phyloP scores from a whole-genome alignment of 2,797 vertebrate genomes.

The Ctenopoma kingsleyae region DNA sequence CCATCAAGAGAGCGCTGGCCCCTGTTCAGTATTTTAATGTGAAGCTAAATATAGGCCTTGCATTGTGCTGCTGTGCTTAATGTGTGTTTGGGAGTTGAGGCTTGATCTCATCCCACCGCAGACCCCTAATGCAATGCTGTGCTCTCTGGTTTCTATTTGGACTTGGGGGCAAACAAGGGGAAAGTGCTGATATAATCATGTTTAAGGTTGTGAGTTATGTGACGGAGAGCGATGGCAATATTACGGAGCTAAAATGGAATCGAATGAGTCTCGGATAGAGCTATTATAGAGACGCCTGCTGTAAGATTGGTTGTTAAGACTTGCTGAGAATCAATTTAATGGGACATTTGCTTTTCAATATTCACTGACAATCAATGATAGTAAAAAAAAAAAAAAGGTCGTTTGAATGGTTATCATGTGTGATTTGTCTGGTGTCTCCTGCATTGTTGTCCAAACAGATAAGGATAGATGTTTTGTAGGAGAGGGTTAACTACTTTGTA shows the following conservation, averaged over 20 bases:
- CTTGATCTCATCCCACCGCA: slow-evolving; percentile 78
- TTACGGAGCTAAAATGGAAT: slow-evolving; percentile 55
- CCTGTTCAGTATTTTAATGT: slow-evolving; percentile 65
- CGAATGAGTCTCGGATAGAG: slow-evolving; percentile 41
- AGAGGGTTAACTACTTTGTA: slow-evolving; percentile 62
- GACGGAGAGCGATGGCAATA: slow-evolving; percentile 43
- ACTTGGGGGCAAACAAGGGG: slow-evolving; percentile 49
- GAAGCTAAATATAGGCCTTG: slow-evolving; percentile 78
- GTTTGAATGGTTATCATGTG: slow-evolving; percentile 27
- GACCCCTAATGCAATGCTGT: slow-evolving; percentile 61
- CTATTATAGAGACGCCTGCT: slow-evolving; percentile 30
- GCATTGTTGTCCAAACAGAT: slow-evolving; percentile 24
- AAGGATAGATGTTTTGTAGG: slow-evolving; percentile 20
- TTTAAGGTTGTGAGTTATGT: slow-evolving; percentile 66
- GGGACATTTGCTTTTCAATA: slow-evolving; percentile 42
- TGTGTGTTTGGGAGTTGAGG: slow-evolving; percentile 67
- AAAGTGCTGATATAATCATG: slow-evolving; percentile 77
- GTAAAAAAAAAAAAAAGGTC: slow-evolving; percentile 20
- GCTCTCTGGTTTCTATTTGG: slow-evolving; percentile 71
- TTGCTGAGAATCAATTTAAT: slow-evolving; percentile 31
- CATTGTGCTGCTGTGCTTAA: slow-evolving; percentile 71
- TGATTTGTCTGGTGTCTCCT: slow-evolving; percentile 19
- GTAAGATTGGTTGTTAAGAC: slow-evolving; percentile 43
- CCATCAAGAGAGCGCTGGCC: slow-evolving; percentile 61
- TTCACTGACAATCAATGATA: slow-evolving; percentile 22